phyloP scores from a whole-genome alignment of 1,140 invertebrate species.

The Eriocheir sinensis region DNA sequence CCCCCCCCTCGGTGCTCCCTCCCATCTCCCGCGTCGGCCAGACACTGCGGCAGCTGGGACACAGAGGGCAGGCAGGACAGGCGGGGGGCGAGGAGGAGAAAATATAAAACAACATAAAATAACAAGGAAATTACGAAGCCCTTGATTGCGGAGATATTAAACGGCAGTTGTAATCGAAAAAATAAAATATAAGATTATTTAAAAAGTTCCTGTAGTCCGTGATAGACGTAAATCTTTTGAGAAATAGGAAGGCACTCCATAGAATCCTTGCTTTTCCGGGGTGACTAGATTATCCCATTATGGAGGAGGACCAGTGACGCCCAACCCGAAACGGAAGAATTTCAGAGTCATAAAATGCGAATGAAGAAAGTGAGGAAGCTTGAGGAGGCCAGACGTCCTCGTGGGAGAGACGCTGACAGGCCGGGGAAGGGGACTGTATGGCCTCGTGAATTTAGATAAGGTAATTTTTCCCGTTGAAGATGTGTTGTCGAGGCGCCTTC shows the following conservation, averaged over 20 bases:
- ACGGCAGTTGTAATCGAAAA: background rate
- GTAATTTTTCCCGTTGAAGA: constrained; percentile 60
- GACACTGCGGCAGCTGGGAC: constrained; percentile 34
- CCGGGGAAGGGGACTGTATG: constrained; percentile 35
- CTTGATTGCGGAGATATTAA: background rate
- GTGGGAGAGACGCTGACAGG: background rate
- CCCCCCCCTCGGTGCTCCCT: constrained; percentile 9
- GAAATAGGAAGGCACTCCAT: background rate
- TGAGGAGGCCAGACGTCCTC: constrained; percentile 1
- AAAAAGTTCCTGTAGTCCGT: background rate
- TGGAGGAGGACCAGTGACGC: background rate
- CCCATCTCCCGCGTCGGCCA: background rate
- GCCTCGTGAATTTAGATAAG: constrained; percentile 60
- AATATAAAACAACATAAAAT: constrained; percentile 2
- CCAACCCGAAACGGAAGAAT: constrained; percentile 18
- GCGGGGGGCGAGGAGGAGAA: background rate
- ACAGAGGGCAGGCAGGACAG: constrained; percentile 15
- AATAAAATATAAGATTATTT: background rate
- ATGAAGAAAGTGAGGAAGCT: constrained; percentile 15
- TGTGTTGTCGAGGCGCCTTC: constrained; percentile 42
- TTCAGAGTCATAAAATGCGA: constrained; percentile 41
- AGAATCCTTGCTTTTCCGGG: constrained; percentile 12
- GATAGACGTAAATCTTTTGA: background rate
- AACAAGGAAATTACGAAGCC: background rate
- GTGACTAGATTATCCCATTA: constrained; percentile 15